These are phyloP conservation scores for Baryphthengus martii DNA, from an alignment of 2,113 vertebrate genomes.

Conservation along the genomic window DNA sequence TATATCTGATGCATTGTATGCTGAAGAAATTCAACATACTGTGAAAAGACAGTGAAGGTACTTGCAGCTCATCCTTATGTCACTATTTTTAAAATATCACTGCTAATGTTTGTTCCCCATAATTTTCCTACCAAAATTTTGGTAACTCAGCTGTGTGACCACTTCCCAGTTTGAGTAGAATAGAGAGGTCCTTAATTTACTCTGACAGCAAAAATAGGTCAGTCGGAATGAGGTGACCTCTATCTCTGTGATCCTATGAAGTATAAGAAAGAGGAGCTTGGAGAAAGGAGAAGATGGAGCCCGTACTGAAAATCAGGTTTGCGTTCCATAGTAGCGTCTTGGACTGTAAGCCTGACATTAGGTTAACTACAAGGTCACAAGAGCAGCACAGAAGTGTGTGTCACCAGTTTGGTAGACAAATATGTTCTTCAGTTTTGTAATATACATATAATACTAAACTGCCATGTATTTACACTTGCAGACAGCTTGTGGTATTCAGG, in stretches of 20 bases:
- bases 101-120: background rate
- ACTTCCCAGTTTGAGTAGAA: background rate
- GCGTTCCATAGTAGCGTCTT: background rate
- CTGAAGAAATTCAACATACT: background rate
- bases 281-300: background rate
- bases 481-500: background rate
- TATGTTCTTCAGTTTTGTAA: background rate
- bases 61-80: background rate
- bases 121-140: background rate
- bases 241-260: background rate
- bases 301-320: background rate
- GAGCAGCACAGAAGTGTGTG: background rate
- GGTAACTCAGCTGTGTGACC: background rate
- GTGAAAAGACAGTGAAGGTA: background rate
- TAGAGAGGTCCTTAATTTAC: background rate
- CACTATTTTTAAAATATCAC: background rate
- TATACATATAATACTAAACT: background rate
- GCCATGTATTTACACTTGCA: background rate
- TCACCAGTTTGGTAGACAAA: background rate
- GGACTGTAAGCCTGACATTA: background rate
- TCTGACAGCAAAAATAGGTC: background rate
- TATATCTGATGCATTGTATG: background rate
- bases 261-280: background rate
- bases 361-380: background rate
- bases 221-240: background rate